These are phyloP conservation scores for Heliocidaris tuberculata DNA, from an alignment of 35 echinoderm and acorn worm genomes.

Conservation along the genomic window DNA sequence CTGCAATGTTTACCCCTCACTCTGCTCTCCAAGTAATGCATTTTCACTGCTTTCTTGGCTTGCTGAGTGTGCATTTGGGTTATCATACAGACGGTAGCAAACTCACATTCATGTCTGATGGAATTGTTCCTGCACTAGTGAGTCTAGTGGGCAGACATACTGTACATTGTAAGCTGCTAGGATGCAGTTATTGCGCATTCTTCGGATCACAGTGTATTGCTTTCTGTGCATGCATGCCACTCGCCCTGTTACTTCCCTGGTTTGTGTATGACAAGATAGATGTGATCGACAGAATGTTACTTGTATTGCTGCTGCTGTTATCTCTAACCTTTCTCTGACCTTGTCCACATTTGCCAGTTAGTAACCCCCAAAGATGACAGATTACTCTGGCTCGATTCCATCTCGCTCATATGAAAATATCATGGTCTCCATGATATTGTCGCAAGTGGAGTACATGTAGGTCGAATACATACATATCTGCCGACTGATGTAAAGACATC, in stretches of 20 bases:
- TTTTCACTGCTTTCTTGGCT: background rate
- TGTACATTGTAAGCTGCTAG: background rate
- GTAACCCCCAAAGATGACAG: slow-evolving; percentile 25
- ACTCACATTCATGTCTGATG: background rate
- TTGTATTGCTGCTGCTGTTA: background rate
- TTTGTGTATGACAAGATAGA: background rate
- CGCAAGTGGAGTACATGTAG: background rate
- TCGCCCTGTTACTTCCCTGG: too few species aligned
- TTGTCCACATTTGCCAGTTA: slow-evolving; percentile 29
- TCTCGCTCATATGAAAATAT: slow-evolving; percentile 4
- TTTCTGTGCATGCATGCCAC: background rate
- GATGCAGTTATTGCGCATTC: background rate
- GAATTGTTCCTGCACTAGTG: background rate
- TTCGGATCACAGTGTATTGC: background rate
- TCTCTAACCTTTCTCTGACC: slow-evolving; percentile 29
- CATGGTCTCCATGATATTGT: background rate
- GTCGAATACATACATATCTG: background rate
- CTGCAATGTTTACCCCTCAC: background rate
- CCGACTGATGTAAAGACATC: background rate
- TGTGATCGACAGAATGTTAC: background rate
- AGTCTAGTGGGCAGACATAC: background rate
- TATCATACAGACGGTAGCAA: background rate
- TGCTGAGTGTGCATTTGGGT: background rate
- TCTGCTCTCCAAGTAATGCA: background rate
- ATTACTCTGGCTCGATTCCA: slow-evolving; percentile 34